Conservation (phyloP, 2,113 vertebrate species). For the Halcyon senegalensis region DNA sequence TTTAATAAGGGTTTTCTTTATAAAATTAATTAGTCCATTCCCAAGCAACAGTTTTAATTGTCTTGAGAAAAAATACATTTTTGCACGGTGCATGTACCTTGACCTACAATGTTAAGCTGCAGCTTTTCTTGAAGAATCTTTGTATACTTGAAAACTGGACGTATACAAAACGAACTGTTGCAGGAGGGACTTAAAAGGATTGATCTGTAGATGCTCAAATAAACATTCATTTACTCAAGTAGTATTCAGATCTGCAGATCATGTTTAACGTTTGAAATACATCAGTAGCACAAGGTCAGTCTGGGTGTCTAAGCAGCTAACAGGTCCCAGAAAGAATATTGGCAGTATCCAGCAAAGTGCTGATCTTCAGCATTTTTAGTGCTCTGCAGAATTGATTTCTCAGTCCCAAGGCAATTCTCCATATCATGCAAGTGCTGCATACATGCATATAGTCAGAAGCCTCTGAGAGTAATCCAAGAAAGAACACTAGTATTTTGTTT, state of each 20-base stretch:
- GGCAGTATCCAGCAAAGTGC: background rate
- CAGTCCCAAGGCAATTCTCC: constrained; percentile 35
- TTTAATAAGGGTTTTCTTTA: background rate
- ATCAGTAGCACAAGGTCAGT: constrained; percentile 12
- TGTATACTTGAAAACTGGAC: background rate
- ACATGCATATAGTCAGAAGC: constrained; percentile 23
- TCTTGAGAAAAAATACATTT: background rate
- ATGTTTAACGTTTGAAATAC: constrained; percentile 19
- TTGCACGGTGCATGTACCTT: background rate
- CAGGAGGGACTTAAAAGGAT: background rate
- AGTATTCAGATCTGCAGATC: background rate
- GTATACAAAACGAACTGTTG: background rate
- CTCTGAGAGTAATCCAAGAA: constrained; percentile 42
- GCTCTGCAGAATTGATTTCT: constrained; percentile 31
- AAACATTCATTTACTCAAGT: background rate
- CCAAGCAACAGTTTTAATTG: background rate
- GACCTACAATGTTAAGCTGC: background rate
- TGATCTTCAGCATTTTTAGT: constrained; percentile 37
- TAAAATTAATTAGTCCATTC: background rate
- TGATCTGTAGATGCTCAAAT: background rate
- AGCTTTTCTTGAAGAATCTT: background rate
- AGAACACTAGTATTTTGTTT: constrained; percentile 37
- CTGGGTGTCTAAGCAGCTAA: constrained; percentile 5
- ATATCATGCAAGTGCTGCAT: constrained; percentile 44
- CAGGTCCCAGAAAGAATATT: background rate